A percentile compares a stretch with the other conserved stretches of the same genome.
phyloP scores from a whole-genome alignment of 1,140 invertebrate species.

The Sminthurinus signatus region DNA sequence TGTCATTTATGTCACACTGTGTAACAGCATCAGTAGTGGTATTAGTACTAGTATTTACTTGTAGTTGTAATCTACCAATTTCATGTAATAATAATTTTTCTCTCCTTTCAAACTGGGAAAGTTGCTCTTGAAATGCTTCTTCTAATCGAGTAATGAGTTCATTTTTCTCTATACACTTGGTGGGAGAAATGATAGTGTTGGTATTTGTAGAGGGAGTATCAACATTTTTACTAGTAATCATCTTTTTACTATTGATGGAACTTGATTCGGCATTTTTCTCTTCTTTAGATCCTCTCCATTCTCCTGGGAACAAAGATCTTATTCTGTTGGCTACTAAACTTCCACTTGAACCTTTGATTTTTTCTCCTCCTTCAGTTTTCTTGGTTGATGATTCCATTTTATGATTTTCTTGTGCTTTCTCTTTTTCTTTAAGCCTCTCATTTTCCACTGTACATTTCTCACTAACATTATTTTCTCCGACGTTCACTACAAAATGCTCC shows the following conservation, averaged over 20 bases:
- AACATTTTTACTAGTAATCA: background rate
- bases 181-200: background rate
- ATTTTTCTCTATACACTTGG: background rate
- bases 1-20: background rate
- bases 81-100: constrained; percentile 42
- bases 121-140: constrained; percentile 38
- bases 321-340: constrained; percentile 23
- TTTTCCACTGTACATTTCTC: background rate
- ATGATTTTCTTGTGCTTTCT: constrained; percentile 41
- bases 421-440: constrained; percentile 17
- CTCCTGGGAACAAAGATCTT: constrained; percentile 22
- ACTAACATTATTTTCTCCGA: constrained; percentile 17
- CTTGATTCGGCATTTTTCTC: background rate
- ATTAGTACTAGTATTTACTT: background rate
- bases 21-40: background rate
- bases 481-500: constrained; percentile 26
- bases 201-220: background rate
- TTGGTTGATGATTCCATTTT: constrained; percentile 16
- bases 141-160: constrained; percentile 21
- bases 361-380: constrained; percentile 13
- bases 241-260: background rate
- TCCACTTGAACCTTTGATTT: background rate
- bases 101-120: constrained; percentile 33
- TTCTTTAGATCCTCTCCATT: background rate
- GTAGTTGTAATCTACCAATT: constrained; percentile 32